These are phyloP conservation scores for Tragelaphus imberbis DNA, from an alignment of 2,113 vertebrate genomes.

Conservation along the genomic window DNA sequence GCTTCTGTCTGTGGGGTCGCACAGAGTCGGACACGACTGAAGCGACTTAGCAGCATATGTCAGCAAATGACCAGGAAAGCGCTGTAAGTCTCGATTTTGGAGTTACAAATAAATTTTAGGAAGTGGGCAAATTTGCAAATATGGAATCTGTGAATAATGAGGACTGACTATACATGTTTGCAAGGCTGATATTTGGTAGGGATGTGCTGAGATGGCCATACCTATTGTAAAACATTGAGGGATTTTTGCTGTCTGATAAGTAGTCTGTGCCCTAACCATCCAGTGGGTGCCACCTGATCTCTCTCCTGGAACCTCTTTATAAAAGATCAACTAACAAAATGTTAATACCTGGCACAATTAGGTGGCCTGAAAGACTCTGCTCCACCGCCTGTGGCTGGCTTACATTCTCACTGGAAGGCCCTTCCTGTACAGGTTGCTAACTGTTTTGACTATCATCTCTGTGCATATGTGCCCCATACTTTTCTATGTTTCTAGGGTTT, in stretches of 20 bases:
- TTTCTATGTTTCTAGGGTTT: background rate
- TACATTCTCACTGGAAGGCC: background rate
- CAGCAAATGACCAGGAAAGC: background rate
- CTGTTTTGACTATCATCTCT: background rate
- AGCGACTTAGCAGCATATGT: background rate
- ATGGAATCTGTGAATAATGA: background rate
- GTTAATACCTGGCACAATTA: background rate
- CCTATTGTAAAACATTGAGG: background rate
- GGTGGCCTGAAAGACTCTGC: background rate
- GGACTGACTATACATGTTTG: background rate
- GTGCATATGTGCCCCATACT: background rate
- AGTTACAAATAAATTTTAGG: background rate
- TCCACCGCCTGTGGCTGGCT: background rate
- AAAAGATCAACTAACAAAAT: background rate
- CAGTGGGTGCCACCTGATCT: background rate
- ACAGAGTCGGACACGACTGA: too few relatives aligned
- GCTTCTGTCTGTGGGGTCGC: too few relatives aligned
- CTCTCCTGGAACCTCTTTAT: background rate
- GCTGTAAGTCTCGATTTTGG: background rate
- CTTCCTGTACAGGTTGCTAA: background rate
- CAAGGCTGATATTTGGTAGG: background rate
- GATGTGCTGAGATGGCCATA: background rate
- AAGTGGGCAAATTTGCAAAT: background rate
- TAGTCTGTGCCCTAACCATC: background rate
- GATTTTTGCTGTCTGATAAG: constrained; percentile 20